A percentile compares a stretch with the other conserved stretches of the same genome.
Conservation (phyloP, 2,888 invertebrate genomes). For the Meghimatium bilineatum region DNA sequence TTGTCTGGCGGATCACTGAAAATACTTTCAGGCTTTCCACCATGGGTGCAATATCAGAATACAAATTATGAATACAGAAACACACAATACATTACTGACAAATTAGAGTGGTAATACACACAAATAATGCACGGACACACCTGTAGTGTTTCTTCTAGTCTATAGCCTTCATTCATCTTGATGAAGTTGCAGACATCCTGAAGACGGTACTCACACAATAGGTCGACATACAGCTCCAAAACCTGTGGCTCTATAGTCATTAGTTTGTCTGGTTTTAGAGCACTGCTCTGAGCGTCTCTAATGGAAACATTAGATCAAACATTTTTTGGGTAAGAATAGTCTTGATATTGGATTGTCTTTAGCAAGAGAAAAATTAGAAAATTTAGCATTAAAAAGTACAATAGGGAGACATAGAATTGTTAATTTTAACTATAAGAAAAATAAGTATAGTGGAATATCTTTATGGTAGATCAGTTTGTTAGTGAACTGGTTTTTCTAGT, state of each 20-base stretch:
- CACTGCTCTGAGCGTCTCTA: conserved; percentile 70
- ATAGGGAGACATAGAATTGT: no score
- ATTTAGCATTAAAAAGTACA: no score
- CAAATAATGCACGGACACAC: conserved; percentile 63
- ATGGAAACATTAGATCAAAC: not conserved
- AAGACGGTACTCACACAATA: conserved; percentile 82
- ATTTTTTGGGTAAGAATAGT: not conserved
- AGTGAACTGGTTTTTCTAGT: no score
- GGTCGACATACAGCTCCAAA: conserved; percentile 82
- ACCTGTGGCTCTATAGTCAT: conserved; percentile 76
- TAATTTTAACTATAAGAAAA: no score
- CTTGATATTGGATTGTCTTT: no score
- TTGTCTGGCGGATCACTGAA: no score
- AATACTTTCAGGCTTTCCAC: no score
- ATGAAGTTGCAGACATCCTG: conserved; percentile 80
- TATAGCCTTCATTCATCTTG: conserved; percentile 80
- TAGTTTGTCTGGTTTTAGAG: conserved; percentile 70
- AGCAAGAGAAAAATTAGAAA: no score
- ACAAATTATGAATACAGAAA: no score
- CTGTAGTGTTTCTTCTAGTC: conserved; percentile 82
- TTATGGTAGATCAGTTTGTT: no score
- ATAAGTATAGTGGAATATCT: no score
- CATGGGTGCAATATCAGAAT: no score
- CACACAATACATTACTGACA: not conserved
- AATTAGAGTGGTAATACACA: not conserved